phyloP scores from a whole-genome alignment of 2,113 vertebrate genomes.

The Barbus barbus region DNA sequence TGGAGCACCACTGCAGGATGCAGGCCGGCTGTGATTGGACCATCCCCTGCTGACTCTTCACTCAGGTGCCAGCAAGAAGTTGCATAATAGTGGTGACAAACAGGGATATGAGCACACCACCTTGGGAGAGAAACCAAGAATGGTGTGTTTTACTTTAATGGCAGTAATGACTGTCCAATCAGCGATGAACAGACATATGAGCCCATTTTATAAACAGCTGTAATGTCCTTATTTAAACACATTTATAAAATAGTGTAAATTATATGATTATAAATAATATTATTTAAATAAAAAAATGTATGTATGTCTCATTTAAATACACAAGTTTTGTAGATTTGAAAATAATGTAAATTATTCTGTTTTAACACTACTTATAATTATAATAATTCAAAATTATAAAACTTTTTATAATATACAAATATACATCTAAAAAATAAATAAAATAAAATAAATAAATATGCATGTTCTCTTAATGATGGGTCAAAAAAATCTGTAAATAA shows the following conservation, averaged over 20 bases:
- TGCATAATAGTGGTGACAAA: slow-evolving; percentile 34
- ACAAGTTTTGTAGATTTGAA: too few species aligned
- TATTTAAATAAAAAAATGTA: not conserved
- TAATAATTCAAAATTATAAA: not conserved
- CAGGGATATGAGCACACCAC: not conserved
- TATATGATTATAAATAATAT: too few species aligned
- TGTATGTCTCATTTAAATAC: not conserved
- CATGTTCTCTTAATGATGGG: not conserved
- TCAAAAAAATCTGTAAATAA: not conserved
- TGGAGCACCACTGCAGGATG: slow-evolving; percentile 49
- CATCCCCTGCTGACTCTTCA: slow-evolving; percentile 28
- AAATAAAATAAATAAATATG: not conserved
- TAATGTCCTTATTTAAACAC: not conserved
- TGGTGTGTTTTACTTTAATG: not conserved
- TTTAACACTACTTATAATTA: not conserved
- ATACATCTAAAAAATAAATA: not conserved
- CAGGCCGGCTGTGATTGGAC: slow-evolving; percentile 49
- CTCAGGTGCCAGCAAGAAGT: slow-evolving; percentile 20
- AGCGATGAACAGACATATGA: not conserved
- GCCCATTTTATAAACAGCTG: not conserved
- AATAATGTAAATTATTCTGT: too few species aligned
- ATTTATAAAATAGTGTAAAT: not conserved
- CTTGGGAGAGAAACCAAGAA: not conserved
- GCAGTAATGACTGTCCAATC: not conserved
- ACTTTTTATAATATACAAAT: too few species aligned